Evolutionary conservation across 2,113 vertebrate species (phyloP).

Genomic region (Tetraodon nigroviridis): DNA sequence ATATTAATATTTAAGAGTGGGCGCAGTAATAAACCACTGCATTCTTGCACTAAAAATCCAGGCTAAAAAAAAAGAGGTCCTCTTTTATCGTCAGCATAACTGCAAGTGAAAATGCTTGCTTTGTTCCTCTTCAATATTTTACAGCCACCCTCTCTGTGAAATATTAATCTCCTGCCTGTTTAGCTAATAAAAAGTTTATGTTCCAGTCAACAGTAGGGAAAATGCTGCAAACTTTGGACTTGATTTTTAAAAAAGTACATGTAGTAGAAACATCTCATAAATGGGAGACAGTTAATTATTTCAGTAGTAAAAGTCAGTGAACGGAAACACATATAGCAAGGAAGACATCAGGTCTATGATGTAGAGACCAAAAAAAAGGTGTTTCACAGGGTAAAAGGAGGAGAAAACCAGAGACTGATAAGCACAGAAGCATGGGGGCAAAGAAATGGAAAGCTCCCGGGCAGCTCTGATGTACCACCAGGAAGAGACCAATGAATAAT

Average conservation of each 20-base stretch:
- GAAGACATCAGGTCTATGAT: background rate
- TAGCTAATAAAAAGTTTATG: constrained; percentile 21
- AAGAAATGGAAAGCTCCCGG: constrained; percentile 57
- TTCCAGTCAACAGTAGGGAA: background rate
- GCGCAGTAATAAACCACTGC: too few species aligned
- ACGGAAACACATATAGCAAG: constrained; percentile 1
- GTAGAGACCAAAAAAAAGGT: background rate
- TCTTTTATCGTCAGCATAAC: too few species aligned
- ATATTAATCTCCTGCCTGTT: constrained; percentile 36
- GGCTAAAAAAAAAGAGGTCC: background rate
- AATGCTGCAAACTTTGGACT: background rate
- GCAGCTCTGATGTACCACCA: constrained; percentile 55
- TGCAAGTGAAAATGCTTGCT: too few species aligned
- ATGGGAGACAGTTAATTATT: background rate
- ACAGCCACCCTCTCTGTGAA: constrained; percentile 34
- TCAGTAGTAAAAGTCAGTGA: background rate
- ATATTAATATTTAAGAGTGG: too few species aligned
- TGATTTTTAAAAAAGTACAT: background rate
- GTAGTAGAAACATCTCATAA: background rate
- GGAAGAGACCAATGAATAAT: constrained; percentile 70
- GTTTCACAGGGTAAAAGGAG: background rate
- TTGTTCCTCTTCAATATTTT: constrained; percentile 12
- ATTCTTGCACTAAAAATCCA: too few species aligned
- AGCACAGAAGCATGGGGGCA: constrained; percentile 21
- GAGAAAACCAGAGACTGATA: constrained; percentile 19